Conservation (phyloP, 2,113 vertebrate genomes). For the Circaetus cinerascens region DNA sequence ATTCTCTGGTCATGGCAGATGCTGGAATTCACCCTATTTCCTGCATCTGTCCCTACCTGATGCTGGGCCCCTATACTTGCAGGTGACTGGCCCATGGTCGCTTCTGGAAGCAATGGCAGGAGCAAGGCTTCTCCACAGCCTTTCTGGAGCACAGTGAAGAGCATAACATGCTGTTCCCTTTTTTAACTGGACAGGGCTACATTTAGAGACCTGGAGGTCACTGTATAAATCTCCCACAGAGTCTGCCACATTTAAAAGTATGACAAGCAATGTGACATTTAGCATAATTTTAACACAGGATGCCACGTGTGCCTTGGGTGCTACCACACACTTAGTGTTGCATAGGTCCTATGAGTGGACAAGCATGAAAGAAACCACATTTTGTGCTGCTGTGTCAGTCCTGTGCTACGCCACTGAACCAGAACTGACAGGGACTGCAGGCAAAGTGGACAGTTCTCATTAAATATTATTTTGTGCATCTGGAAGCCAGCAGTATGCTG, state of each 20-base stretch:
- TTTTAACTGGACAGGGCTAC: not conserved
- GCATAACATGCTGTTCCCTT: not conserved
- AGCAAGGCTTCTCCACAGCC: not conserved
- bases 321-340: not conserved
- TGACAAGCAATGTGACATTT: not conserved
- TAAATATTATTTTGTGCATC: not conserved
- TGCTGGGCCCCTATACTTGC: not conserved
- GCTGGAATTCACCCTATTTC: not conserved
- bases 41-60: not conserved
- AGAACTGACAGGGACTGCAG: not conserved
- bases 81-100: not conserved
- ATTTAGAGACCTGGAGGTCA: not conserved
- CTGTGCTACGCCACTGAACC: not conserved
- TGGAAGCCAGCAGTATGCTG: not conserved
- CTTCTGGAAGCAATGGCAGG: not conserved
- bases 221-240: not conserved
- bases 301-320: accelerated
- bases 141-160: not conserved
- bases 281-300: not conserved
- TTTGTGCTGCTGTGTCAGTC: not conserved
- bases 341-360: not conserved
- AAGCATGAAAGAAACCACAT: not conserved
- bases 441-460: not conserved
- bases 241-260: not conserved
- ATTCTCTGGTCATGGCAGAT: not conserved